Base-by-base conservation (phyloP, 1,140 invertebrate species). In the Pseudobourletiella spinata region DNA sequence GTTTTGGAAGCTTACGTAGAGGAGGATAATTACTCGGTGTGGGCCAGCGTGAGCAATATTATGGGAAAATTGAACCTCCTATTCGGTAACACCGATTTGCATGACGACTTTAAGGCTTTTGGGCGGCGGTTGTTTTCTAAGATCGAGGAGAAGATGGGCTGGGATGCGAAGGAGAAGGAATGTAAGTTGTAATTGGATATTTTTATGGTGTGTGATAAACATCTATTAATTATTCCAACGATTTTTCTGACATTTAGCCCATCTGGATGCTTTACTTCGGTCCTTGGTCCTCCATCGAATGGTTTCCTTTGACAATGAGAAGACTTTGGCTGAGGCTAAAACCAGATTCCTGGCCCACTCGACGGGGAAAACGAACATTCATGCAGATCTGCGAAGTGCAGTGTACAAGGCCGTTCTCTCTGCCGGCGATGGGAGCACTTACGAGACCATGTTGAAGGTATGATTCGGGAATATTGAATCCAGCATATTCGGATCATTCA, bases 21-120 rank as follows among this genome's bases (percentile, higher is more conserved):
- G 65, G 92, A 97, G 75, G 85, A 85, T n/a, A 87, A 93, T 75
- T 95, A 89, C 74, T 93, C 90, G 0, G 92, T 95, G 0, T 96
- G 92, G 92, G 86, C 82, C 1, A 87, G 86, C 14, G 87, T 97
- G 63, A 81, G 82, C n/a, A 86, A 85, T 70, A 86, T 84, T 69
- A 73, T 95, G 22, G 79, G 82, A 1, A 89, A 87, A 73, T 77
- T 95, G 16, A 80, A 82, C 18, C 77, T 84, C 3, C 76, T 95
- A 32, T 80, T 86, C 62, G 85, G 87, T 1, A 84, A 92, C 74
- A 87, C 89, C 0, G 84, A 89, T 16, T 81, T 83, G 48, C 71
- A 75, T 39, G 81, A 84, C 24, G 6, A 51, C 14, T 89, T 89
- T 64, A 86, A 88, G 68, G 77, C 79, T 29, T 95, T 85, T 70